Evolutionary conservation across 2,113 vertebrate species (phyloP).

Genomic region (Panthera leo): DNA sequence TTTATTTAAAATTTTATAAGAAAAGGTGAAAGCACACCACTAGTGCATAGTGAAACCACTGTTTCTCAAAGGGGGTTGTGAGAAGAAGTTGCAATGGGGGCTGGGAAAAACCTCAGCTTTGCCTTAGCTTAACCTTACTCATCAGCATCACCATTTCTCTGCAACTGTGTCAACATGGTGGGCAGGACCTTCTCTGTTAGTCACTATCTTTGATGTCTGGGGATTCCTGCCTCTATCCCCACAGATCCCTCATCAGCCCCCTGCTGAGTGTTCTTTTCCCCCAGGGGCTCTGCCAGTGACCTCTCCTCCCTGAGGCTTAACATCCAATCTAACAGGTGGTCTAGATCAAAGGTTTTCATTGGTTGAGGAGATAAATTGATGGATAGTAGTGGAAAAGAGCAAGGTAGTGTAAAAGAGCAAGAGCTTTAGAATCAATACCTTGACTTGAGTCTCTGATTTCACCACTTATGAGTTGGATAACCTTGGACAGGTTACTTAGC

Average conservation of each 20-base stretch:
- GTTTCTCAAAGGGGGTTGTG: slow-evolving; percentile 4
- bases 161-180: slow-evolving; percentile 49
- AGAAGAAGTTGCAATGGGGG: not conserved
- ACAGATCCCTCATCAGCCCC: not conserved
- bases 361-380: not conserved
- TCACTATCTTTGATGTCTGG: slow-evolving; percentile 55
- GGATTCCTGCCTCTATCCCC: not conserved
- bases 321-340: not conserved
- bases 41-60: not conserved
- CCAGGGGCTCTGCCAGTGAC: not conserved
- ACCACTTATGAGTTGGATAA: not conserved
- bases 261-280: not conserved
- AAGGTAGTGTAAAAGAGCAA: not conserved
- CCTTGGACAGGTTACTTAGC: not conserved
- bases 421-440: not conserved
- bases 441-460: not conserved
- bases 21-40: not conserved
- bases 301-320: not conserved
- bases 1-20: slow-evolving; percentile 38
- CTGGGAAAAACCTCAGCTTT: not conserved
- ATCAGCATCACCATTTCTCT: not conserved
- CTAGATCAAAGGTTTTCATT: not conserved
- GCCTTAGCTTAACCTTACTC: slow-evolving; percentile 13
- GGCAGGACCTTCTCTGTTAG: not conserved
- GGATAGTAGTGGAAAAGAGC: not conserved